Conservation (phyloP, 2,888 invertebrate species). For the Standfussiana lucernea region DNA sequence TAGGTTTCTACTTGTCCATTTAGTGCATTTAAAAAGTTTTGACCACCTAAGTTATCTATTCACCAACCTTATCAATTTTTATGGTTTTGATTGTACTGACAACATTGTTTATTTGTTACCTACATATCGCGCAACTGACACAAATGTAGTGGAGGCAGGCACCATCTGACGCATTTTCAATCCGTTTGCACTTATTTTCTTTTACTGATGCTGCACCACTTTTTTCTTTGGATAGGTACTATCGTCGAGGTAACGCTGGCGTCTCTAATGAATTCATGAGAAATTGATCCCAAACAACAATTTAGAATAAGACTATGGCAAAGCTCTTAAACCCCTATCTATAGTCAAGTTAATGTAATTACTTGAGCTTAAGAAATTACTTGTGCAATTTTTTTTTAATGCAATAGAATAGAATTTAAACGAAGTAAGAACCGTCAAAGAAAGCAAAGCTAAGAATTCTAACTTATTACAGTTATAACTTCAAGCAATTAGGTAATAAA, state of each 20-base stretch:
- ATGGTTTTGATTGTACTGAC: background rate
- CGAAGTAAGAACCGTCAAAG: no score
- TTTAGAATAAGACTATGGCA: background rate
- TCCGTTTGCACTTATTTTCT: background rate
- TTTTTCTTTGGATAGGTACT: background rate
- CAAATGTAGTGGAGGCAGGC: background rate
- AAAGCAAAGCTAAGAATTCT: no score
- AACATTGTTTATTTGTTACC: background rate
- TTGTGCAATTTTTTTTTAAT: no score
- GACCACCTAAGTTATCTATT: background rate
- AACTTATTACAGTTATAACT: no score
- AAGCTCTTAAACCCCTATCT: no score
- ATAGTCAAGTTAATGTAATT: no score
- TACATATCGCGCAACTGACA: background rate
- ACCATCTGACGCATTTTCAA: background rate
- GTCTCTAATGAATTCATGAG: background rate
- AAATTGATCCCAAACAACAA: background rate
- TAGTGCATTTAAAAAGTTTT: background rate
- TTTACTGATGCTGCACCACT: background rate
- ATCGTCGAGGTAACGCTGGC: background rate
- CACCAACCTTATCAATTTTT: background rate
- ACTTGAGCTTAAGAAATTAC: no score
- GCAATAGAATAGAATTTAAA: no score
- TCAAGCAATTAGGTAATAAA: no score
- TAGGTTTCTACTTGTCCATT: background rate